phyloP scores from a whole-genome alignment of 2,113 vertebrate species.

The Scytalopus superciliaris region DNA sequence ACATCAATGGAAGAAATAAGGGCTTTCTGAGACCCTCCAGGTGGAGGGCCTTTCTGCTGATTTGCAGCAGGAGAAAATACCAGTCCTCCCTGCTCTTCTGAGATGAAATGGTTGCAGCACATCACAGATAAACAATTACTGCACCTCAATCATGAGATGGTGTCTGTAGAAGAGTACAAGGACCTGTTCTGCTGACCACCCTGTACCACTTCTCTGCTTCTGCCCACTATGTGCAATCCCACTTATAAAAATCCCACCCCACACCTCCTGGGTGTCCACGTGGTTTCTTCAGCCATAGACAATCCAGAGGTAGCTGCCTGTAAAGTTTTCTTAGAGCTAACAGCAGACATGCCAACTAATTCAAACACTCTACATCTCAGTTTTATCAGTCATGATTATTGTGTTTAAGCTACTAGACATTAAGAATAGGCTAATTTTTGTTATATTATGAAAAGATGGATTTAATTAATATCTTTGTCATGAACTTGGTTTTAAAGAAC shows the following conservation, averaged over 20 bases:
- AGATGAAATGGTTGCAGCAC: accelerated
- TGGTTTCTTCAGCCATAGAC: not conserved
- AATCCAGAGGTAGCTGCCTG: not conserved
- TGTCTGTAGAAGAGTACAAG: not conserved
- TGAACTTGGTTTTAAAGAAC: not conserved
- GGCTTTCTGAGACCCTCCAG: not conserved
- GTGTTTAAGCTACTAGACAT: not conserved
- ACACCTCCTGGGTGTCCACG: not conserved
- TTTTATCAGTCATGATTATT: not conserved
- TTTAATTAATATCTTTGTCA: not conserved
- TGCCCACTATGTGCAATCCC: not conserved
- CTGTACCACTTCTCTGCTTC: not conserved
- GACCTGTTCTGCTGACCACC: not conserved
- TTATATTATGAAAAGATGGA: not conserved
- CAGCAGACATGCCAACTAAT: not conserved
- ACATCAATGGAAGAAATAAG: not conserved
- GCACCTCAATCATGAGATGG: not conserved
- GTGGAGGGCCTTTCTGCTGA: not conserved
- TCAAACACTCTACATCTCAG: not conserved
- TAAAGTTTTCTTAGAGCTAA: not conserved
- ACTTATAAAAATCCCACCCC: too few species aligned
- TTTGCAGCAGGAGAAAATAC: not conserved
- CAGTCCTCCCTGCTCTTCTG: not conserved
- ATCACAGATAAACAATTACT: not conserved
- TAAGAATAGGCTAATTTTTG: not conserved